Base-by-base conservation (phyloP, 2,797 vertebrate genomes). In the Pangasius djambal region DNA sequence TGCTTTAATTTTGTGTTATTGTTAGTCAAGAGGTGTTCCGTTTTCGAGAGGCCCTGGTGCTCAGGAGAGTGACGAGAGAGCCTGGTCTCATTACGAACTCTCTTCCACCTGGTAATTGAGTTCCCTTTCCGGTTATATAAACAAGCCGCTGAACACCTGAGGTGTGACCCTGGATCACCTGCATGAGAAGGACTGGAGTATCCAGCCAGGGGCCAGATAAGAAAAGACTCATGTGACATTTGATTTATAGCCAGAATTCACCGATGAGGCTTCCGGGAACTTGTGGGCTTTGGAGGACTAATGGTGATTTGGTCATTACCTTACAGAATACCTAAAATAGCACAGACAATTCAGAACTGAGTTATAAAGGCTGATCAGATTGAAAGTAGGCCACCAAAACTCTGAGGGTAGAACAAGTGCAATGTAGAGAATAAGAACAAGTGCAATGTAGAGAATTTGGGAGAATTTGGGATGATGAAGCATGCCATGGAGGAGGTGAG, bases 1-100 rank as follows among this genome's bases (percentile, higher is more conserved):
- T 34, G 72, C 89, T 91, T 93, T 93, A 86, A 94, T 93, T 91
- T 88, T 16, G 55, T 67, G 52, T 85, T 88, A 89, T 92, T 94
- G 92, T 91, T 88, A 92, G 92, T 89, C 87, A 87, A 89, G 89
- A 61, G 86, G 74, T 88, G 40, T 89, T 57, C 20, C 84, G 57
- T 90, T 70, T 59, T 90, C 78, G 81, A 63, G 67, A 77, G 74
- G 89, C 89, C 83, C 50, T 37, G 50, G 74, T 34, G 61, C 82
- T 77, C 88, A 83, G 25, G 48, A 89, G 63, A 92, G 90, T 88
- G 70, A 85, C 61, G 72, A 87, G 89, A 88, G 77, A 89, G 90
- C 88, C 69, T 74, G 48, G 87, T 88, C 88, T 91, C 89, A 89
- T 91, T 89, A 91, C 87, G 61, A 89, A 52, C 88, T 40, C 67